Evolutionary conservation across 2,888 invertebrate species (phyloP), one percentile per base, ranked within the genome.

Genomic region (Drosophila lutescens): DNA sequence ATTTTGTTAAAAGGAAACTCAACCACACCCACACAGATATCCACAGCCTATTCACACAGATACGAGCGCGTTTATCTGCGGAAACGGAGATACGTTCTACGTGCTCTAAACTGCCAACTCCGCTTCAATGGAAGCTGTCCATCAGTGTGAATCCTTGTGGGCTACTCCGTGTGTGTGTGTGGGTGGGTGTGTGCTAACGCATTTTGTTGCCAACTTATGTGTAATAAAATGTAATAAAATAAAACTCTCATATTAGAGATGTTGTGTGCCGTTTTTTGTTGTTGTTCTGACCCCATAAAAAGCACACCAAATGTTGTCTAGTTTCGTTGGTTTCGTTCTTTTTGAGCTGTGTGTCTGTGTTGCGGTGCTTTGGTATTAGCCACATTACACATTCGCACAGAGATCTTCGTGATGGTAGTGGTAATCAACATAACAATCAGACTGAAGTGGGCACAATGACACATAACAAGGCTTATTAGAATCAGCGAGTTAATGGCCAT

Each of bases 181-280:
- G 46, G 36, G 57, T 66, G 30, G 46, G 49, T 43, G 53, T 67
- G 38, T 50, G 68, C 63, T 65, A 57, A 79, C 82, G 80, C 79
- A 79, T 83, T 83, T 86, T 75, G 76, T 80, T 80, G 82, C 82
- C 79, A 81, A 81, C 85, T 85, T 85, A 79, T 85, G 80, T 79
- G 87, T 71, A 84, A 86, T 85, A 85, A 86, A 86, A 85, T 85
- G 85, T 85, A 86, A 85, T 85, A 86, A 85, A 85, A 85, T 85
- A 85, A 85, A 85, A 85, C 80, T 82, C 82, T 69, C 87, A 80
- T 85, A 87, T 85, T 86, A 86, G 81, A 85, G 82, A 82, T 85
- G 80, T 73, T 81, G 73, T 81, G 73, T 80, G 69, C 71, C 56
- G 62, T 56, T 72, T 78, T 57, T 15, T 38, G 38, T 38, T 26